Base-by-base conservation (phyloP, 2,888 invertebrate genomes). In the Margaritifera margaritifera region DNA sequence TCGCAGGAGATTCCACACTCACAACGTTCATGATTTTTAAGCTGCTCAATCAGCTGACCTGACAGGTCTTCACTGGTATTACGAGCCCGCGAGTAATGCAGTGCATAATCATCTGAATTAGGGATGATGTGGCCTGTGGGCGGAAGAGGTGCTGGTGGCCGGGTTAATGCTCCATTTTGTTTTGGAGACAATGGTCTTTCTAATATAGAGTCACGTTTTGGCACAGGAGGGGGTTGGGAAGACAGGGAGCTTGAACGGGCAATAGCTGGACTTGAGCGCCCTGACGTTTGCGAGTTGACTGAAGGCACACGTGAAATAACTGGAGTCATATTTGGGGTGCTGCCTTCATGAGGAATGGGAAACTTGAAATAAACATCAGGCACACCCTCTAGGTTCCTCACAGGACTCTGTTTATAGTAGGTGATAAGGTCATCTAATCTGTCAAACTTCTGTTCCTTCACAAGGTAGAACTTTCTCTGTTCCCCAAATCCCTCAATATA, bases 1-100 rank as follows among this genome's bases (percentile, higher is more conserved):
- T 74, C 64, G 52, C 83, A 64, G 1, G 81, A 74, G 64, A 84
- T 79, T 3, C 84, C 84, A 75, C 84, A 84, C 53, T 84, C 84
- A 79, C 84, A 84, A 0, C 71, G 60, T 59, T 84, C 84, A 68
- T 69, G 78, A 4, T 78, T 74, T 60, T 79, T 74, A 62, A 84
- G 69, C 20, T 78, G 77, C 24, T 80, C 74, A 66, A 80, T 80
- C 4, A 82, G 74, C 64, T 77, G 79, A 62, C 77, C 74, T 20
- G 77, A 75, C 24, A 79, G 75, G 65, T 80, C 80, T 67, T 76
- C 73, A 42, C 65, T 66, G 8, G 77, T 78, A 62, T 80, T 78
- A 42, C 81, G 68, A 11, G 83, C 77, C 19, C 66, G 65, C 1
- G 84, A 80, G 65, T 83, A 83, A 65, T 80, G 80, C 1, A 71